Percentiles rank a stretch among this genome's conserved stretches.
These are phyloP conservation scores for Telenomus remus DNA, from an alignment of 1,140 invertebrate species.

Conservation along the genomic window DNA sequence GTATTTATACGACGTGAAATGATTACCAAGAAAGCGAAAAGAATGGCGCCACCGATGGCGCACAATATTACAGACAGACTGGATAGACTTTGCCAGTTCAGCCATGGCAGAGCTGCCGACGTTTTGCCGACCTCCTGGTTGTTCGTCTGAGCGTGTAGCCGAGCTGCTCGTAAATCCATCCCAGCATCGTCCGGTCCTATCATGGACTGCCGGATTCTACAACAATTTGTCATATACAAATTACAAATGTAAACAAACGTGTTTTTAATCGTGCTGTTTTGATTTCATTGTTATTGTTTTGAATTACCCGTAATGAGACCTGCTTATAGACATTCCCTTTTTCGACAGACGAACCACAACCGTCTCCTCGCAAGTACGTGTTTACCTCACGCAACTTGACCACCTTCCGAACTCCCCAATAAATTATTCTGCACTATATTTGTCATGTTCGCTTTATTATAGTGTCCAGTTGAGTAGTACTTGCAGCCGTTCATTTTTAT, in stretches of 20 bases:
- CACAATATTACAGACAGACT: slow-evolving; percentile 71
- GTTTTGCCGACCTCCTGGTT: slow-evolving; percentile 70
- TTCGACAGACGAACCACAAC: too few relatives aligned
- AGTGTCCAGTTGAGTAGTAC: too few relatives aligned
- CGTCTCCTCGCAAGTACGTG: too few relatives aligned
- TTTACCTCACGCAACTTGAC: too few relatives aligned
- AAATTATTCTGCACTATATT: too few relatives aligned
- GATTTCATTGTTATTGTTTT: too few relatives aligned
- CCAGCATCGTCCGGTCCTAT: slow-evolving; percentile 75
- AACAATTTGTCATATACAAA: not conserved
- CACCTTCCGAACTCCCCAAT: slow-evolving; percentile 69
- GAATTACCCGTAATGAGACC: slow-evolving; percentile 72
- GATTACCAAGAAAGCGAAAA: slow-evolving; percentile 73
- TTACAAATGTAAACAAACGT: too few relatives aligned
- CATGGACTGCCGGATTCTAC: slow-evolving; percentile 72
- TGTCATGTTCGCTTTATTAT: too few relatives aligned
- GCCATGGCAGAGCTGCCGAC: slow-evolving; percentile 68
- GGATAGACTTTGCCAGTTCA: slow-evolving; percentile 73
- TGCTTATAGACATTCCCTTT: slow-evolving; percentile 74
- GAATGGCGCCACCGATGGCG: slow-evolving; percentile 71
- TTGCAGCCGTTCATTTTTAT: too few relatives aligned
- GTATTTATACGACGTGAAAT: not conserved
- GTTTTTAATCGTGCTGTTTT: too few relatives aligned
- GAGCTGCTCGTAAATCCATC: slow-evolving; percentile 73
- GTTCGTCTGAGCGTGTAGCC: slow-evolving; percentile 66